Conservation (phyloP, 2,888 invertebrate species). For the Abscondita cerata region DNA sequence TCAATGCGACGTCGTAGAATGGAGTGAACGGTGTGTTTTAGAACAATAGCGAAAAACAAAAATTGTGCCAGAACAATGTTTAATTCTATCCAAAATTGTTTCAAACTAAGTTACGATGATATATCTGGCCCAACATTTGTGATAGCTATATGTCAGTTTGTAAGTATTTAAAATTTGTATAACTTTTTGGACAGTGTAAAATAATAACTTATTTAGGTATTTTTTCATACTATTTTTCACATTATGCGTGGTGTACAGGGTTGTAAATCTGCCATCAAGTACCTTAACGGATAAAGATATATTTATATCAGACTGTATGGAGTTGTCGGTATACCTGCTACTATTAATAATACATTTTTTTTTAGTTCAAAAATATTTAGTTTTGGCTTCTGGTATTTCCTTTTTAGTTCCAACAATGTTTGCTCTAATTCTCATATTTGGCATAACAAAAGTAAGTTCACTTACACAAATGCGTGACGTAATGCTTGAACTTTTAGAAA, state of each 20-base stretch:
- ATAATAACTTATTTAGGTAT: neutral
- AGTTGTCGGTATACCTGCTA: neutral
- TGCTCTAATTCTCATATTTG: conserved; percentile 22
- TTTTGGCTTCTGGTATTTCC: conserved; percentile 27
- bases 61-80: too few species aligned
- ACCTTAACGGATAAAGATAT: neutral
- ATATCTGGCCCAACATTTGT: neutral
- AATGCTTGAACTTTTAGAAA: conserved; percentile 13
- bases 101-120: neutral
- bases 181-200: neutral
- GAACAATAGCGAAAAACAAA: too few species aligned
- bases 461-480: neutral
- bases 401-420: conserved; percentile 30
- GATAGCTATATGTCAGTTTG: neutral
- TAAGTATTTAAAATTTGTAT: neutral
- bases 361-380: conserved; percentile 34
- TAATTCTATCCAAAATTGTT: too few species aligned
- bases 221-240: neutral
- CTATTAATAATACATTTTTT: neutral
- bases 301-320: conserved; percentile 12
- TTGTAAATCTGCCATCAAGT: neutral
- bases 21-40: too few species aligned
- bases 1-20: too few species aligned
- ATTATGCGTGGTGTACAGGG: neutral
- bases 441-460: conserved; percentile 10